Evolutionary conservation across 2,888 invertebrate genomes (phyloP), one percentile per base, ranked within the genome.

Genomic region (Strigamia transsilvanica): DNA sequence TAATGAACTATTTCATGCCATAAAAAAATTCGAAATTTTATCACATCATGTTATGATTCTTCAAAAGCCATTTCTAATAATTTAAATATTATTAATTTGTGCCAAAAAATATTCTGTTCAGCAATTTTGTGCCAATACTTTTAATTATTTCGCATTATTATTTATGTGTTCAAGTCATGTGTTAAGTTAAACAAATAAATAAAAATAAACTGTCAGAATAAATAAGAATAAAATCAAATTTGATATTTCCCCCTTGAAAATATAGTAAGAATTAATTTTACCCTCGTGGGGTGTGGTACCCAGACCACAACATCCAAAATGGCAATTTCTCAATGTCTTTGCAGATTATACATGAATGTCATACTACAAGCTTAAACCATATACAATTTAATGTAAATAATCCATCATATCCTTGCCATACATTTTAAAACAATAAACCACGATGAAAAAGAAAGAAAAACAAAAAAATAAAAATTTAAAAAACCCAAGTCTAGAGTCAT

Each of bases 31-130:
- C 10, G 10, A 61, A 61, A 61, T 21, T 10, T 56, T 18, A 61
- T 5, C 23, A 61, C 21, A n/a, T 18, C 6, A 61, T 61, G 10
- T 51, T n/a, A 51, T 51, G 4, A 13, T 51, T n/a, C 51, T n/a
- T 51, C 51, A 51, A 51, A 51, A 51, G 13, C 51, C 13, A 51
- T 34, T 34, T 34, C 51, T 4, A 51, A 51, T 51, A 51, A n/a
- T 18, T 61, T 61, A 18, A 46, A 46, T 6, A 18, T 61, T 61
- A 61, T 61, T 61, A 61, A 23, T 61, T 61, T 61, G 61, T 61
- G 61, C 61, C 61, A 61, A 61, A 61, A 61, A 61, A 61, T 61
- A 61, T 61, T 61, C 4, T 61, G 61, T 61, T 61, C 46, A 61
- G 10, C 6, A 18, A 61, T 61, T 56, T 61, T 61, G 61, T 61